phyloP scores from a whole-genome alignment of 2,888 invertebrate genomes.

The Caenorhabditis imperialis region DNA sequence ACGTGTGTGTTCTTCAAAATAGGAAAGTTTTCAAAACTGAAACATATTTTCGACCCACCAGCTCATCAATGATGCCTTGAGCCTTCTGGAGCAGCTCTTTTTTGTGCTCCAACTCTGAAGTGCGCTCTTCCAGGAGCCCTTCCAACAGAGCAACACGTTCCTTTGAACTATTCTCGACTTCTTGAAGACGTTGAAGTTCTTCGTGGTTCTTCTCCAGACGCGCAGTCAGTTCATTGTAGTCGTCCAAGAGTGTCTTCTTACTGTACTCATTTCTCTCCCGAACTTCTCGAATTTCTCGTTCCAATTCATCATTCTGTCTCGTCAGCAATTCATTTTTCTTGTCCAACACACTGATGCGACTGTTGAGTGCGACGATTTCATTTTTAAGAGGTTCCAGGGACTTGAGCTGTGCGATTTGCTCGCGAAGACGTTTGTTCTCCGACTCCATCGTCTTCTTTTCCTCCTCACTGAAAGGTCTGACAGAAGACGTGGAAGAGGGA shows the following conservation, averaged over 20 bases:
- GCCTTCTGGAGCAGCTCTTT: constrained; percentile 15
- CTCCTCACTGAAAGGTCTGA: constrained; percentile 34
- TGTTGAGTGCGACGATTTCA: constrained; percentile 34
- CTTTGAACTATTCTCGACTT: constrained; percentile 23
- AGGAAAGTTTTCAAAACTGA: too few relatives aligned
- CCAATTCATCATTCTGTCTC: constrained; percentile 32
- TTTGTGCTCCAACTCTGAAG: constrained; percentile 7
- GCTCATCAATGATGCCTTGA: constrained; percentile 34
- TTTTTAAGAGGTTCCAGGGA: constrained; percentile 39
- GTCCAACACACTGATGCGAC: constrained; percentile 27
- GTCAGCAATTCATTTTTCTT: constrained; percentile 17
- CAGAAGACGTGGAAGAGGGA: neutral
- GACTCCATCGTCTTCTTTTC: constrained; percentile 35
- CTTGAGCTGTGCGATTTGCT: constrained; percentile 47
- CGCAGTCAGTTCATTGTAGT: constrained; percentile 35
- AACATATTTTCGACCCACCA: too few relatives aligned
- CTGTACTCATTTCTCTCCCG: constrained; percentile 29
- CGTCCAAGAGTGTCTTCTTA: constrained; percentile 24
- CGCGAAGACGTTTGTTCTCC: constrained; percentile 41
- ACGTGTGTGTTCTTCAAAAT: too few relatives aligned
- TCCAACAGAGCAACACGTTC: constrained; percentile 12
- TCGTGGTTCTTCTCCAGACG: constrained; percentile 33
- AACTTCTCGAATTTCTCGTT: constrained; percentile 21
- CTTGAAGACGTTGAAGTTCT: constrained; percentile 23
- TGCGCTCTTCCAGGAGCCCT: constrained; percentile 11